Evolutionary conservation across 2,888 invertebrate species (phyloP).

Genomic region (Melolontha melolontha): DNA sequence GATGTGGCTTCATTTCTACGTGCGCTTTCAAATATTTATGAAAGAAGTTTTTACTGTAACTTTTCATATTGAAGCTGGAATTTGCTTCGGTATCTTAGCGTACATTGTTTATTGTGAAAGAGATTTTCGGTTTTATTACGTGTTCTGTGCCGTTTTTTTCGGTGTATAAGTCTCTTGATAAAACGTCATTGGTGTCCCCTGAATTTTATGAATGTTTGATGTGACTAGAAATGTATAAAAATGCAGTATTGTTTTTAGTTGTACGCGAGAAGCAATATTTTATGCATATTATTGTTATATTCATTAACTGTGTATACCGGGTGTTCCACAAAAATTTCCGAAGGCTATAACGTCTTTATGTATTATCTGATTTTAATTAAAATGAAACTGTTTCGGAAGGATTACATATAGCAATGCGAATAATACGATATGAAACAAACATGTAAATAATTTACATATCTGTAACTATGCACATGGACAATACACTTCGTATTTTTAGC

Average conservation of each 20-base stretch:
- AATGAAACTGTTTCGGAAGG: no score
- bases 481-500: no score
- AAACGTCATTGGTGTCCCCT: constrained; percentile 9
- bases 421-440: no score
- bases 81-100: constrained; percentile 9
- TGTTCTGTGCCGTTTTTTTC: constrained; percentile 9
- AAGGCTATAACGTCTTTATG: no score
- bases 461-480: no score
- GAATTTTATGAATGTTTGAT: constrained; percentile 33
- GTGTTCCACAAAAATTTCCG: no score
- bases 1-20: constrained; percentile 9
- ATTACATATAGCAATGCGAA: no score
- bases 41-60: constrained; percentile 29
- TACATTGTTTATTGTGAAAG: constrained; percentile 18
- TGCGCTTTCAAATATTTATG: constrained; percentile 27
- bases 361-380: no score
- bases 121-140: constrained; percentile 14
- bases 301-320: no score
- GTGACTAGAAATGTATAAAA: neutral
- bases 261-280: neutral
- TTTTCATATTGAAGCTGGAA: constrained; percentile 30
- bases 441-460: no score
- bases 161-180: constrained; percentile 1
- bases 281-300: no score
- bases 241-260: no score